Evolutionary conservation across 2,888 invertebrate genomes (phyloP).

Genomic region (Apamea epomidion): DNA sequence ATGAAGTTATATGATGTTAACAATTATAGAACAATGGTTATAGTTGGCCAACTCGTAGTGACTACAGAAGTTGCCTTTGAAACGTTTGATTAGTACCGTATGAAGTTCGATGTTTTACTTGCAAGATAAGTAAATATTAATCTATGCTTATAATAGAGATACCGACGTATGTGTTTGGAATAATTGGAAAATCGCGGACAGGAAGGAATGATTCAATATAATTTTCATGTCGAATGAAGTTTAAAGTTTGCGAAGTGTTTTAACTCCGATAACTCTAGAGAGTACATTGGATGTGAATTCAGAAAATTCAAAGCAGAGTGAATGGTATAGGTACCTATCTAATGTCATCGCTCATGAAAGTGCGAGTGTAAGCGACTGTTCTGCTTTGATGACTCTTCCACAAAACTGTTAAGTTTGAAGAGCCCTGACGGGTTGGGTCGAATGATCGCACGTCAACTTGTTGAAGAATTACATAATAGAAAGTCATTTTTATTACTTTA

Average conservation of each 20-base stretch:
- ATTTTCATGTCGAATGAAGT: conserved; percentile 12
- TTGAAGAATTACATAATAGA: conserved; percentile 34
- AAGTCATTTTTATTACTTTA: conserved; percentile 29
- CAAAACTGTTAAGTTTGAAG: conserved; percentile 70
- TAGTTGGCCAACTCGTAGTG: conserved; percentile 6
- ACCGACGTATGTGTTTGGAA: neutral
- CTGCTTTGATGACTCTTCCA: conserved; percentile 65
- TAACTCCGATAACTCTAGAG: neutral
- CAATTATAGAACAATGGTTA: neutral
- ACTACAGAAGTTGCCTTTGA: neutral
- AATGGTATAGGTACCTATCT: conserved; percentile 7
- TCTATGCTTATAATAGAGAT: neutral
- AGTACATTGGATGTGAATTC: neutral
- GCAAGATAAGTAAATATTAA: conserved; percentile 36
- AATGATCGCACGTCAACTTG: conserved; percentile 22
- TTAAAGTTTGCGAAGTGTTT: conserved; percentile 5
- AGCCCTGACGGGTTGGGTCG: conserved; percentile 30
- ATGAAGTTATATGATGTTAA: neutral
- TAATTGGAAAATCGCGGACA: conserved; percentile 20
- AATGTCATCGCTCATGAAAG: conserved; percentile 25
- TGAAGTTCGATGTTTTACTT: conserved; percentile 44
- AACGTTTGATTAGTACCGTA: neutral
- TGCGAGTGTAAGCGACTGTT: conserved; percentile 63
- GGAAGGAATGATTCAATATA: conserved; percentile 16
- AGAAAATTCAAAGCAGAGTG: conserved; percentile 8